Percentiles rank a stretch among this genome's conserved stretches.
Conservation (phyloP, 2,797 vertebrate genomes). For the Cyclura pinguis region DNA sequence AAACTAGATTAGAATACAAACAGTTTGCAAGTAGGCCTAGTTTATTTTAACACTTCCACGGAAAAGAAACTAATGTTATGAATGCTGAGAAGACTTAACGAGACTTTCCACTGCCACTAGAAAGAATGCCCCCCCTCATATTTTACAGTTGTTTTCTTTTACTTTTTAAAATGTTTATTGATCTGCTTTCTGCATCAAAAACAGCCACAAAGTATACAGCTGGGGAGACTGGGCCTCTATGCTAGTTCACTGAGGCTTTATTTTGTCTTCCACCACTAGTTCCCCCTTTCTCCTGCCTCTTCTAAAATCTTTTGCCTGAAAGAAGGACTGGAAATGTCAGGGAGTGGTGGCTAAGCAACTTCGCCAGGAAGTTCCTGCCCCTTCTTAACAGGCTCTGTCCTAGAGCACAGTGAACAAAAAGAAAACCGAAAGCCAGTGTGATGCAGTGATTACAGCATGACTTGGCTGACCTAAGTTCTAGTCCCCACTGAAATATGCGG, state of each 20-base stretch:
- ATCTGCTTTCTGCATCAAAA: not conserved
- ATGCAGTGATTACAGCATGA: too few species aligned
- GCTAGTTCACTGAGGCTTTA: not conserved
- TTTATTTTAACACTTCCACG: not conserved
- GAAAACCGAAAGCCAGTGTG: too few species aligned
- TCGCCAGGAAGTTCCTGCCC: not conserved
- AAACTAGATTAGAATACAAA: not conserved
- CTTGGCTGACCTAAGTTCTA: too few species aligned
- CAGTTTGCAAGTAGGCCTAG: not conserved
- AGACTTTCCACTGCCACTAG: not conserved
- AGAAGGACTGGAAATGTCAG: not conserved
- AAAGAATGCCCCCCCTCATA: too few species aligned
- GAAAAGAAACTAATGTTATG: not conserved
- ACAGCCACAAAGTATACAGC: not conserved
- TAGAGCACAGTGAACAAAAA: not conserved
- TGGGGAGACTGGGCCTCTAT: not conserved
- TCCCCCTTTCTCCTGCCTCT: not conserved
- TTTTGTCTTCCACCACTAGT: fast-evolving
- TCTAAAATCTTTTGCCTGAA: not conserved
- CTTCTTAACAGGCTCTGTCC: not conserved
- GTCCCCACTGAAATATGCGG: not conserved
- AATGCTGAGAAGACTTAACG: not conserved
- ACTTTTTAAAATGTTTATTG: not conserved
- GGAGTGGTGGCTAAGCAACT: not conserved
- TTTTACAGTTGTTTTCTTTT: not conserved